phyloP scores from a whole-genome alignment of 1,140 invertebrate genomes.

The Sipha flava region DNA sequence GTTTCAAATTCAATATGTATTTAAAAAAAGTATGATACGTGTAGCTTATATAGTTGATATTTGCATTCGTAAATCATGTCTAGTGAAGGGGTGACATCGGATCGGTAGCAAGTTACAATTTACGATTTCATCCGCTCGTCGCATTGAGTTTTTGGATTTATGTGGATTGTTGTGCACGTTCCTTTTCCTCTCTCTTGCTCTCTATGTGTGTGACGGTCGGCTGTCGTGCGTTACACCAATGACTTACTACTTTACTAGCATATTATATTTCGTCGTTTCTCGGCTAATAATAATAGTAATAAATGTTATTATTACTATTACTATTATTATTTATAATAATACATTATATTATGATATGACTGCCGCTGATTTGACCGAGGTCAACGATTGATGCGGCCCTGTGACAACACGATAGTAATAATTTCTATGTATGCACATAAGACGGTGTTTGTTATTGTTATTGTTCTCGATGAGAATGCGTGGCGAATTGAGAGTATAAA shows the following conservation, averaged over 20 bases:
- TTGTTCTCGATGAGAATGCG: background rate
- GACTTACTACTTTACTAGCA: background rate
- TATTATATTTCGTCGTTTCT: background rate
- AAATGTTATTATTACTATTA: background rate
- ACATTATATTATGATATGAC: no score
- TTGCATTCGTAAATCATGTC: slow-evolving; percentile 7
- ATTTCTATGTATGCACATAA: background rate
- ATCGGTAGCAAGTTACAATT: background rate
- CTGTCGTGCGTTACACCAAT: background rate
- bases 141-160: background rate
- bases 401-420: background rate
- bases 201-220: background rate
- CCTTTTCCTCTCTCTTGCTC: background rate
- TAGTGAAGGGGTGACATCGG: background rate
- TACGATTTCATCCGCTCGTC: background rate
- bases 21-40: background rate
- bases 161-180: background rate
- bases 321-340: no score
- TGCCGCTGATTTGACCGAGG: background rate
- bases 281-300: background rate
- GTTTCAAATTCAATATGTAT: no score
- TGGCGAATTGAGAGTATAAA: background rate
- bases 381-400: background rate
- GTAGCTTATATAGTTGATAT: background rate
- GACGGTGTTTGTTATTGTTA: background rate